phyloP scores from a whole-genome alignment of 1,140 invertebrate species.

The Sitobion miscanthi region DNA sequence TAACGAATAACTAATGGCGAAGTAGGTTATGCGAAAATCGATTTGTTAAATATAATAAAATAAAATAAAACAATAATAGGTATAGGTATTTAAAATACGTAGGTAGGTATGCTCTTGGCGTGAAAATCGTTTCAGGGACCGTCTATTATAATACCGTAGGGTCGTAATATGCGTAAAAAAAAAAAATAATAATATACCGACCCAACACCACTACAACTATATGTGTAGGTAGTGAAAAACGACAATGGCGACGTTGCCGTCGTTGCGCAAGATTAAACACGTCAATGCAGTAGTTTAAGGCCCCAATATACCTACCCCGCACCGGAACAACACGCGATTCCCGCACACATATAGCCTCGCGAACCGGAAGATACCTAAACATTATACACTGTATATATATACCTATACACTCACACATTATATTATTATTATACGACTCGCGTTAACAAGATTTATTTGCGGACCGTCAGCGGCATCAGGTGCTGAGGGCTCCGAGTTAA shows the following conservation, averaged over 20 bases:
- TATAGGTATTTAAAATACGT: background rate
- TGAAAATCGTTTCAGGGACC: background rate
- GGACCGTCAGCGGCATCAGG: constrained; percentile 36
- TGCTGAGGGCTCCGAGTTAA: constrained; percentile 30
- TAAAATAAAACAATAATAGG: background rate
- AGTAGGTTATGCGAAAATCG: background rate
- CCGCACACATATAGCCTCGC: background rate
- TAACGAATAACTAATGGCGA: background rate
- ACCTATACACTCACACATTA: background rate
- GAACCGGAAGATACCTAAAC: background rate
- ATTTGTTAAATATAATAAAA: background rate
- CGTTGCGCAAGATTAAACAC: background rate
- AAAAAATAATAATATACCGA: background rate
- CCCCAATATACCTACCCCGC: background rate
- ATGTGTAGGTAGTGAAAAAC: background rate
- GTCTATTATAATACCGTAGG: too few relatives aligned
- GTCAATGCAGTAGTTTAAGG: background rate
- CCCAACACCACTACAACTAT: background rate
- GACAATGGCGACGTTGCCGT: background rate
- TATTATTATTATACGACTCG: background rate
- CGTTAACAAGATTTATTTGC: constrained; percentile 1
- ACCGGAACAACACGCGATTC: background rate
- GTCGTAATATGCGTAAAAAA: background rate
- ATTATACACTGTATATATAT: background rate
- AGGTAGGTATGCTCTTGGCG: background rate